A percentile compares a stretch with the other conserved stretches of the same genome.
phyloP scores from a whole-genome alignment of 1,140 invertebrate genomes.

The Drosophila ohnishii region DNA sequence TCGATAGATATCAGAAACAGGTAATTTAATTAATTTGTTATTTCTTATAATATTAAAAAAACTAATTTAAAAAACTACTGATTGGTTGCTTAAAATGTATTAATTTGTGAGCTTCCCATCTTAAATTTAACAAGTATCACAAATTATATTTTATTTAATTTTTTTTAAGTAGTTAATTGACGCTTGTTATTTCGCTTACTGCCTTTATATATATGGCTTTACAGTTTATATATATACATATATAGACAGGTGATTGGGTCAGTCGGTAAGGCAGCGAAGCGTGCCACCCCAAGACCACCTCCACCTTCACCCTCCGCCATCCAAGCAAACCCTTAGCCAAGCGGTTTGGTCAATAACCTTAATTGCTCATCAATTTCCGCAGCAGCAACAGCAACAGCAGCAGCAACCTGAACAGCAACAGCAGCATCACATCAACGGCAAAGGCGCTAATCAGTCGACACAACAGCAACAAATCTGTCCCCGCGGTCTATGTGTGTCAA shows the following conservation, averaged over 20 bases:
- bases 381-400: constrained; percentile 6
- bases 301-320: background rate
- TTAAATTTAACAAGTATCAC: too few relatives aligned
- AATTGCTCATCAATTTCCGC: constrained; percentile 74
- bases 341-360: constrained; percentile 72
- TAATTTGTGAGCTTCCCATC: too few relatives aligned
- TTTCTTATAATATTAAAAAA: too few relatives aligned
- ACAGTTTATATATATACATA: constrained; percentile 10
- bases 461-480: constrained; percentile 26
- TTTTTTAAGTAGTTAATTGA: too few relatives aligned
- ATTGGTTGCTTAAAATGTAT: too few relatives aligned
- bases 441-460: constrained; percentile 63
- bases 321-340: constrained; percentile 15
- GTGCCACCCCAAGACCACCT: constrained; percentile 33
- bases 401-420: constrained; percentile 15
- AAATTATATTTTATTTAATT: too few relatives aligned
- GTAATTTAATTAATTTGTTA: too few relatives aligned
- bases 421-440: constrained; percentile 21
- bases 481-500: constrained; percentile 52
- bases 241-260: constrained; percentile 37
- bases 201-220: constrained; percentile 3
- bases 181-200: constrained; percentile 24
- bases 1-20: too few relatives aligned
- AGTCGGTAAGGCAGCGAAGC: constrained; percentile 54
- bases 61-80: too few relatives aligned